phyloP scores from a whole-genome alignment of 2,113 vertebrate species.

The Bettongia penicillata region DNA sequence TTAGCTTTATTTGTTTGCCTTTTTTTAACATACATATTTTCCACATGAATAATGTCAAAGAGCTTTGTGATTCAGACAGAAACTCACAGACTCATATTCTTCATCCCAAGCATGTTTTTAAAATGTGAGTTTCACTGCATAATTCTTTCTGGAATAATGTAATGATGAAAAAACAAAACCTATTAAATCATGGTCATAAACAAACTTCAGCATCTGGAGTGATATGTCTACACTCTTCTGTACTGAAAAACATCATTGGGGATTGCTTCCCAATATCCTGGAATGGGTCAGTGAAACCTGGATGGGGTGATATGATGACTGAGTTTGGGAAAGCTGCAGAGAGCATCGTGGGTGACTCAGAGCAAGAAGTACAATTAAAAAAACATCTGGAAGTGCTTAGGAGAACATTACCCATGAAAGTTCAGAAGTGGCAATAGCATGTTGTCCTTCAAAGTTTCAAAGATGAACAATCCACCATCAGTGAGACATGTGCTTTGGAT shows the following conservation, averaged over 20 bases:
- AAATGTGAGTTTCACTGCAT: slow-evolving; percentile 37
- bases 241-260: not conserved
- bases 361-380: not conserved
- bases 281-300: not conserved
- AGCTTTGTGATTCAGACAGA: slow-evolving; percentile 49
- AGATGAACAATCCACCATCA: not conserved
- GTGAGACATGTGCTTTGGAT: not conserved
- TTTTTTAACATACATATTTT: slow-evolving; percentile 75
- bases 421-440: not conserved
- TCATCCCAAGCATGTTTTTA: slow-evolving; percentile 28
- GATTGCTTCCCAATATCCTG: not conserved
- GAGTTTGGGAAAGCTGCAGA: not conserved
- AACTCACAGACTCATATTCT: slow-evolving; percentile 23
- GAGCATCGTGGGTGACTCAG: slow-evolving; percentile 2
- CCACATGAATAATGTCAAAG: slow-evolving; percentile 73
- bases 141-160: slow-evolving; percentile 33
- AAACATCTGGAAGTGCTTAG: not conserved
- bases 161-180: slow-evolving; percentile 33
- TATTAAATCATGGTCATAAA: slow-evolving; percentile 9
- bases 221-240: not conserved
- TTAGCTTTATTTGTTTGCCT: slow-evolving; percentile 68
- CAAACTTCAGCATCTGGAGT: not conserved
- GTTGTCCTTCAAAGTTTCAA: not conserved
- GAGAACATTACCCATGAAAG: not conserved
- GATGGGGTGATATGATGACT: not conserved